Evolutionary conservation across 2,113 vertebrate genomes (phyloP).

Genomic region (Chloropsis hardwickii): DNA sequence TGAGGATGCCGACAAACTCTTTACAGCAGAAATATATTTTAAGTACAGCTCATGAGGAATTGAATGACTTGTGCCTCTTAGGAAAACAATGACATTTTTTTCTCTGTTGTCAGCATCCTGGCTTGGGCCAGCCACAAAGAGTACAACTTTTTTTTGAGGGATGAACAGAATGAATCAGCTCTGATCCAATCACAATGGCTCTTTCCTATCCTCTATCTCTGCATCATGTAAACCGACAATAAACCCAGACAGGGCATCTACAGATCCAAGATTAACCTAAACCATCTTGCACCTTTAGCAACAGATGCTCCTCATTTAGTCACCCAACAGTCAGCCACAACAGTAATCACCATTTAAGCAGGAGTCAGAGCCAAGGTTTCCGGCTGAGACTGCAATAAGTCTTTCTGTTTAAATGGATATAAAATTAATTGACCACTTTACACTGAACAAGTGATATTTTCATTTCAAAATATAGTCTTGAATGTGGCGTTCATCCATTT

Average conservation of each 20-base stretch:
- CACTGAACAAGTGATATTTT: background rate
- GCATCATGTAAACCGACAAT: background rate
- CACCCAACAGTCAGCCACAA: background rate
- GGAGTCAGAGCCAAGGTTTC: background rate
- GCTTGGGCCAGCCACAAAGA: background rate
- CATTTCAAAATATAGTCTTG: background rate
- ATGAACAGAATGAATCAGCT: background rate
- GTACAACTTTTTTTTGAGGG: background rate
- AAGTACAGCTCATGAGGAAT: background rate
- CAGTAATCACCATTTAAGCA: background rate
- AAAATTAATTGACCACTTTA: background rate
- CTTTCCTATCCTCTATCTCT: background rate
- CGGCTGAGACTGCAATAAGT: background rate
- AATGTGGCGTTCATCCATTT: background rate
- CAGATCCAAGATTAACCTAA: constrained; percentile 14
- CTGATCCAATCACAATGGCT: background rate
- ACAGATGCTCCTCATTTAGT: background rate
- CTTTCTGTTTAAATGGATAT: background rate
- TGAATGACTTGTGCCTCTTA: background rate
- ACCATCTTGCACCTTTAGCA: background rate
- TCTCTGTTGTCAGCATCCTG: background rate
- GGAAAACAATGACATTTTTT: background rate
- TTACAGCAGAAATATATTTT: background rate
- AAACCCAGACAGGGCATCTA: background rate
- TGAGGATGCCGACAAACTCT: background rate